These are phyloP conservation scores for Lepus americanus DNA, from an alignment of 2,113 vertebrate genomes.

Conservation along the genomic window DNA sequence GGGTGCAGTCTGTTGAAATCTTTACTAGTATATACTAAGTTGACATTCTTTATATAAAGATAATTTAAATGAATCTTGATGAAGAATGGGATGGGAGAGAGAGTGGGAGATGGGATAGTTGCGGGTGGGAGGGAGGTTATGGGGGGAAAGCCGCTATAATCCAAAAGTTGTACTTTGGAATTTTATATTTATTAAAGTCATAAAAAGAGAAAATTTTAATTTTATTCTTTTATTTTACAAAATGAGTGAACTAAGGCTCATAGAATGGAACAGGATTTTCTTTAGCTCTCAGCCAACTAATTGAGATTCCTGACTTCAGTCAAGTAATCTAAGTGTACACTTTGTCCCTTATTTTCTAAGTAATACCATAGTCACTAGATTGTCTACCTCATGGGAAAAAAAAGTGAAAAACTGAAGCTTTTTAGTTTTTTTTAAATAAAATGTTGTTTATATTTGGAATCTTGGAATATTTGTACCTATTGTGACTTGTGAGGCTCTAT, in stretches of 20 bases:
- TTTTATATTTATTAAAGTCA: too few relatives aligned
- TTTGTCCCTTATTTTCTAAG: not conserved
- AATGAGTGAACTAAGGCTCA: not conserved
- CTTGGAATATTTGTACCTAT: not conserved
- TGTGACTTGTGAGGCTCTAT: not conserved
- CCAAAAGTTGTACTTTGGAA: too few relatives aligned
- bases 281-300: not conserved
- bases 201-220: not conserved
- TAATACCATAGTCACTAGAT: not conserved
- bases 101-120: too few relatives aligned
- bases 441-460: not conserved
- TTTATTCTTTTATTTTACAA: conserved; percentile 44
- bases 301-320: not conserved
- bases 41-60: too few relatives aligned
- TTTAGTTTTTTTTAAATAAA: conserved; percentile 32
- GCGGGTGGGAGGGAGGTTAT: too few relatives aligned
- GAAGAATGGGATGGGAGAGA: too few relatives aligned
- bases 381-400: not conserved
- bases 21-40: too few relatives aligned
- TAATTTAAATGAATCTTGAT: too few relatives aligned
- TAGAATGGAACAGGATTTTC: not conserved
- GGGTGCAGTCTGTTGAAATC: too few relatives aligned
- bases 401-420: not conserved
- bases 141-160: too few relatives aligned
- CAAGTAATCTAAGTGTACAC: not conserved